phyloP scores from a whole-genome alignment of 2,113 vertebrate genomes.

The Cynopterus brachyotis region DNA sequence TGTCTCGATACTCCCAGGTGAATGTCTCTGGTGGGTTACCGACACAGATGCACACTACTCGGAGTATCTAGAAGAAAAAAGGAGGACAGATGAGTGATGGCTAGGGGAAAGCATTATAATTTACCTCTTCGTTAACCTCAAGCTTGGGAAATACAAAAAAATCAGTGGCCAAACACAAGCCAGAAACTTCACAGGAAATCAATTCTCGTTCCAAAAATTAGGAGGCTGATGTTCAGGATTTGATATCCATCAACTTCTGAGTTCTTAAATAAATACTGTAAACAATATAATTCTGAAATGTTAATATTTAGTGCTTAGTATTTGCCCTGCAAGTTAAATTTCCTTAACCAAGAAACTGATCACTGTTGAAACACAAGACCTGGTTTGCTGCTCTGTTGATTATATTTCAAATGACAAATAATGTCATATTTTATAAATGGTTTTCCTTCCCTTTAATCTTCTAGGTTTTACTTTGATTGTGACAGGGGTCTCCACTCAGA shows the following conservation, averaged over 20 bases:
- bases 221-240: neutral
- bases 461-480: constrained; percentile 42
- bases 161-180: constrained; percentile 6
- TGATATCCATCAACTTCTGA: neutral
- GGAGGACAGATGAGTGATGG: constrained; percentile 12
- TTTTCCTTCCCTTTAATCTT: constrained; percentile 23
- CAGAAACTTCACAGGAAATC: constrained; percentile 49
- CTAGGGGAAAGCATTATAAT: neutral
- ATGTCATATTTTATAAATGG: constrained; percentile 22
- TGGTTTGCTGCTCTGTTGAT: constrained; percentile 8
- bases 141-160: neutral
- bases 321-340: constrained; percentile 34
- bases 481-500: neutral
- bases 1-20: constrained; percentile 97
- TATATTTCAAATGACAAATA: constrained; percentile 50
- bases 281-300: constrained; percentile 49
- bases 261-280: constrained; percentile 43
- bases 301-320: constrained; percentile 20
- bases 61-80: constrained; percentile 89
- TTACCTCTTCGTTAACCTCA: constrained; percentile 22
- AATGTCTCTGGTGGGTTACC: constrained; percentile 95
- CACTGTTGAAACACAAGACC: neutral
- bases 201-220: constrained; percentile 12
- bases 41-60: constrained; percentile 95
- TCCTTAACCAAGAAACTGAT: constrained; percentile 37